phyloP scores from a whole-genome alignment of 2,113 vertebrate genomes.

The Catagonus wagneri region DNA sequence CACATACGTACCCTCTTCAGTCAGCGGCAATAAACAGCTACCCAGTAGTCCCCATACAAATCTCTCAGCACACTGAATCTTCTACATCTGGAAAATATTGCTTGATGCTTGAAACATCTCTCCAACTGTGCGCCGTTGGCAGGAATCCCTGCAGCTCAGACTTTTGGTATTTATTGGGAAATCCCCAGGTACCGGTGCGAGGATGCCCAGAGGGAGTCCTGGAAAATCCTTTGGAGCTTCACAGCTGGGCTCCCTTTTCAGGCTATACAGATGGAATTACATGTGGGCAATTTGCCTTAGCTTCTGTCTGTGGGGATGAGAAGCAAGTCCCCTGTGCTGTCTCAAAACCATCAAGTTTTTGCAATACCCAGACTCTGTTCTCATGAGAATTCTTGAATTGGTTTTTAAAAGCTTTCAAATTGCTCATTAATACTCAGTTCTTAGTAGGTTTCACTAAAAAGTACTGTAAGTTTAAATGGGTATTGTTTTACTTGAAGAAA shows the following conservation, averaged over 20 bases:
- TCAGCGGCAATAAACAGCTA: not conserved
- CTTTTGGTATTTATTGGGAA: conserved; percentile 68
- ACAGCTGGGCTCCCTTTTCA: conserved; percentile 42
- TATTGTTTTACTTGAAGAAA: conserved; percentile 38
- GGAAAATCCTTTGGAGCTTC: conserved; percentile 45
- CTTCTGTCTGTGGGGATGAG: not conserved
- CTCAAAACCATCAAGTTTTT: not conserved
- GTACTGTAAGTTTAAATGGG: not conserved
- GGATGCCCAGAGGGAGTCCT: conserved; percentile 40
- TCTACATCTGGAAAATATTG: conserved; percentile 73
- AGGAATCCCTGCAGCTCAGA: conserved; percentile 49
- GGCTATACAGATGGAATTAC: not conserved
- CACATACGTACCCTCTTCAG: not conserved
- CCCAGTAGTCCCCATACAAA: not conserved
- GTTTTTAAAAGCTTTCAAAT: conserved; percentile 5
- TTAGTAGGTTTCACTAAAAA: not conserved
- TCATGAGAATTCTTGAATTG: not conserved
- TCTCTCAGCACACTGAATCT: not conserved
- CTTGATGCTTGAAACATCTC: not conserved
- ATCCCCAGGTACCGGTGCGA: not conserved
- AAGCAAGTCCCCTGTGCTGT: not conserved
- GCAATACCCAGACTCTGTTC: not conserved
- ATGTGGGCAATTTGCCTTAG: not conserved
- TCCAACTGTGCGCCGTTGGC: not conserved
- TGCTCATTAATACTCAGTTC: not conserved